Percentiles rank a stretch among this genome's conserved stretches.
These are phyloP conservation scores for Cenopis cana DNA, from an alignment of 2,888 invertebrate genomes.

Conservation along the genomic window DNA sequence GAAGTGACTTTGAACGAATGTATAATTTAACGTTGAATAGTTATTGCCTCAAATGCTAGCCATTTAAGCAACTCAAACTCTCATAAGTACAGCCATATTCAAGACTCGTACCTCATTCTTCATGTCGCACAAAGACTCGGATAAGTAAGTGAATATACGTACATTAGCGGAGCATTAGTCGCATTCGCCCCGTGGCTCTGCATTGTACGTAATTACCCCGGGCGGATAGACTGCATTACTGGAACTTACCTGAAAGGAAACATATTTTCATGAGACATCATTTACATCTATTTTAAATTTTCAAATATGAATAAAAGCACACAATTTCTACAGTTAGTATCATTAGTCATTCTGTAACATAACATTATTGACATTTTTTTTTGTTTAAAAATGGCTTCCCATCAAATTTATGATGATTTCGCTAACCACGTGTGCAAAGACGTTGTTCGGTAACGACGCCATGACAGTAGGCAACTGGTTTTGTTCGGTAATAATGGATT, in stretches of 20 bases:
- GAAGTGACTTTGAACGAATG: neutral
- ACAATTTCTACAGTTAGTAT: no score
- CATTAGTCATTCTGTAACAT: no score
- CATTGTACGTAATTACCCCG: constrained; percentile 38
- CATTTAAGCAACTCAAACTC: neutral
- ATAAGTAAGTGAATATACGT: constrained; percentile 46
- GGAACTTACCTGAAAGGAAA: constrained; percentile 73
- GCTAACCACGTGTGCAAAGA: no score
- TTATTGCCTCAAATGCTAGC: neutral
- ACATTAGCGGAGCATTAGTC: constrained; percentile 73
- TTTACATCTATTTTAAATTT: no score
- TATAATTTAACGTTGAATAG: neutral
- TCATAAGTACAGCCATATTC: constrained; percentile 3
- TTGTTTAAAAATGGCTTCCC: no score
- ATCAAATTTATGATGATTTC: no score
- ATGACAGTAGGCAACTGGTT: no score
- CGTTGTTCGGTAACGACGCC: no score
- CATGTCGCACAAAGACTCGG: constrained; percentile 3
- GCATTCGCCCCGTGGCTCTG: constrained; percentile 61
- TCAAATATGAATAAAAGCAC: no score
- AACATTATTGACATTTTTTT: no score
- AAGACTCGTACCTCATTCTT: constrained; percentile 1
- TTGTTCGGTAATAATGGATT: no score
- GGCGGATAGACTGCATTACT: constrained; percentile 31
- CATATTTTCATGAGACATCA: constrained; percentile 33